Evolutionary conservation across 2,888 invertebrate genomes (phyloP).

Genomic region (Ophioninae sp.): DNA sequence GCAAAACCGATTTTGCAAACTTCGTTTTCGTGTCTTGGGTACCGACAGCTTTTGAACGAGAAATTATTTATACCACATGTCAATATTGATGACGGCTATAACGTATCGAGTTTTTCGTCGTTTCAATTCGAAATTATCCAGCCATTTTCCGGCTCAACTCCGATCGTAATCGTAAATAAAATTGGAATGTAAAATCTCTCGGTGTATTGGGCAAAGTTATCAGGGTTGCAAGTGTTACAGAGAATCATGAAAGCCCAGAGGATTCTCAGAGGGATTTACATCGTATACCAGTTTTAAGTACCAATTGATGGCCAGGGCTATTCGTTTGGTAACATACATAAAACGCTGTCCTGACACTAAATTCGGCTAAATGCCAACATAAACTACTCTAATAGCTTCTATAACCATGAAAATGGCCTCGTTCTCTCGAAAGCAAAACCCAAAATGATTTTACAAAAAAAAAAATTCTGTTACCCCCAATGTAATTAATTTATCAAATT

Average conservation of each 20-base stretch:
- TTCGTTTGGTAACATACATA: conserved; percentile 26
- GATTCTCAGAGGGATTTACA: conserved; percentile 41
- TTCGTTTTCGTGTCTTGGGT: too few species aligned
- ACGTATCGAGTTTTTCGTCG: background rate
- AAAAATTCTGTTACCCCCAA: too few species aligned
- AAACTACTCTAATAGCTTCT: conserved; percentile 52
- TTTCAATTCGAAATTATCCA: background rate
- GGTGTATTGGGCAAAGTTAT: background rate
- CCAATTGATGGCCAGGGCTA: conserved; percentile 36
- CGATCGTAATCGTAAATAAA: conserved; percentile 9
- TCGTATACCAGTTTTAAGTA: conserved; percentile 32
- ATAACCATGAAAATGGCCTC: conserved; percentile 27
- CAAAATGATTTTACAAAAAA: too few species aligned
- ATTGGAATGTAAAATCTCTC: background rate
- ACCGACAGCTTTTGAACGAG: background rate
- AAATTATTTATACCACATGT: background rate
- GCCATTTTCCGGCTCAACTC: too few species aligned
- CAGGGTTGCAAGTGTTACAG: background rate
- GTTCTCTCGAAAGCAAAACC: background rate
- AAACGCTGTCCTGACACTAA: conserved; percentile 28
- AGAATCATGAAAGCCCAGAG: conserved; percentile 1
- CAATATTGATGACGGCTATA: background rate
- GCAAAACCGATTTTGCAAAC: too few species aligned
- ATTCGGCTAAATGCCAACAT: conserved; percentile 58
- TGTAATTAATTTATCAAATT: too few species aligned